These are phyloP conservation scores for Aspidiotus rigidus DNA, from an alignment of 2,888 invertebrate species.

Conservation along the genomic window DNA sequence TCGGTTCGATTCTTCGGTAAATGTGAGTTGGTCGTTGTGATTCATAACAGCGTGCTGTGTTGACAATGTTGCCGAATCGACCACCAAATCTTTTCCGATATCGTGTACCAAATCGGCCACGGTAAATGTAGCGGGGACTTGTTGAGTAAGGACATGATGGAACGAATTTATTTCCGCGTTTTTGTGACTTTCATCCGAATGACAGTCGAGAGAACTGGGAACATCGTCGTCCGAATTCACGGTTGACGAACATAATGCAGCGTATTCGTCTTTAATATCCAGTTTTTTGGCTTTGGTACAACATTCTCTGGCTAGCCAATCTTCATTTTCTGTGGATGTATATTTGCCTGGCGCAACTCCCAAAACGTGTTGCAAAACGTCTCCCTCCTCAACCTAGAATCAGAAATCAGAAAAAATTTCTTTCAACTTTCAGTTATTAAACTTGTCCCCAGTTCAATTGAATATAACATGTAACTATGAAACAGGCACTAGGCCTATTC, in stretches of 20 bases:
- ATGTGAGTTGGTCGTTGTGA: neutral
- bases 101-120: neutral
- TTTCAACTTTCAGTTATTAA: no score
- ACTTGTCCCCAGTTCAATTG: no score
- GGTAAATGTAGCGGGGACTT: neutral
- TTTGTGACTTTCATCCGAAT: neutral
- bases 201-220: neutral
- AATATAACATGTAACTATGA: no score
- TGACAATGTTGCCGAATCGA: neutral
- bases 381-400: constrained; percentile 18
- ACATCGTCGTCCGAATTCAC: neutral
- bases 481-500: no score
- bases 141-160: neutral
- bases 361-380: constrained; percentile 16
- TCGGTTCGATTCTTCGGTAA: neutral
- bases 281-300: neutral
- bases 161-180: neutral
- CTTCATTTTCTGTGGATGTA: constrained; percentile 11
- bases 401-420: neutral
- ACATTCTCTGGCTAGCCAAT: constrained; percentile 9
- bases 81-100: neutral
- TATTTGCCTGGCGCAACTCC: constrained; percentile 19
- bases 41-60: neutral
- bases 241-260: neutral
- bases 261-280: neutral